Evolutionary conservation across 2,113 vertebrate genomes (phyloP).

Genomic region (Penelope pileata): DNA sequence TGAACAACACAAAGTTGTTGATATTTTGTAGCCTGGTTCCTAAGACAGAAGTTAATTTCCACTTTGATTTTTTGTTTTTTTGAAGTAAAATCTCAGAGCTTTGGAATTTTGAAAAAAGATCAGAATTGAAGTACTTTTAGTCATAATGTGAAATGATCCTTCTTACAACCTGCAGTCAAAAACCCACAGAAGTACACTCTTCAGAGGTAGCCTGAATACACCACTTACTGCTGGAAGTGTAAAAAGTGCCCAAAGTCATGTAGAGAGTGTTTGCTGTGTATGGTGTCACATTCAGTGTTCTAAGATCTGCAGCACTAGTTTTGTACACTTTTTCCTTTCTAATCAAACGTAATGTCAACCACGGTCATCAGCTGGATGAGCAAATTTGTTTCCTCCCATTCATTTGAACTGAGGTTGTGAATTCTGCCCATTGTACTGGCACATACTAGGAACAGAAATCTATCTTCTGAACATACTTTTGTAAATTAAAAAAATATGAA

Average conservation of each 20-base stretch:
- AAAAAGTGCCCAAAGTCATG: neutral
- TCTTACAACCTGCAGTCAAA: neutral
- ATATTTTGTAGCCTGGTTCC: neutral
- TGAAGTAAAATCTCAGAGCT: neutral
- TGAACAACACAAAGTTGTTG: neutral
- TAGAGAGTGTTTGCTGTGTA: neutral
- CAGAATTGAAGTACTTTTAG: neutral
- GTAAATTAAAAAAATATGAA: neutral
- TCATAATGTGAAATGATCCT: neutral
- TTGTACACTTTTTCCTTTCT: neutral
- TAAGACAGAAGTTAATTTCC: neutral
- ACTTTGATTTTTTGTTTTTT: neutral
- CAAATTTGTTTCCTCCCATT: neutral
- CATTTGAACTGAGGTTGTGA: neutral
- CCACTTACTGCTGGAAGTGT: neutral
- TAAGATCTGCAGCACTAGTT: neutral
- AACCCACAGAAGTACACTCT: neutral
- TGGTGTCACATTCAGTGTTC: neutral
- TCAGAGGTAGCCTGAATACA: neutral
- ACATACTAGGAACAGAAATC: neutral
- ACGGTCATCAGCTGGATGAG: neutral
- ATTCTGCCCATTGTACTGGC: neutral
- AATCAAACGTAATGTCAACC: neutral
- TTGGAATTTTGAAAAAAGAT: neutral
- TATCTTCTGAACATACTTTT: neutral